Percentiles rank a stretch among this genome's conserved stretches.
These are phyloP conservation scores for Calidris pugnax DNA, from an alignment of 2,113 vertebrate species.

Conservation along the genomic window DNA sequence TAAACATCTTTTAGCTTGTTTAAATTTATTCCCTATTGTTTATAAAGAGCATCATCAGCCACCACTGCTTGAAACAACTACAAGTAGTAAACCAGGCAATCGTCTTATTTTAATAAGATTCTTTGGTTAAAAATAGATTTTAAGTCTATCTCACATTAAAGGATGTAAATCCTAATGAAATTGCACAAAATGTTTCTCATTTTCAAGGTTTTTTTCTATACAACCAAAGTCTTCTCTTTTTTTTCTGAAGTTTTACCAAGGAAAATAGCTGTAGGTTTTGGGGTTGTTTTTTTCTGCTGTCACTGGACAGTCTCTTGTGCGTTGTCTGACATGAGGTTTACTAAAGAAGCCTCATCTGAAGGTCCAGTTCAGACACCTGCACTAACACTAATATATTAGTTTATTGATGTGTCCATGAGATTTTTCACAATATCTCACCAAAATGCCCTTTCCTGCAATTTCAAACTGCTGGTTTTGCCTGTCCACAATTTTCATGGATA, in stretches of 20 bases:
- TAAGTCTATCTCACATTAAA: constrained; percentile 65
- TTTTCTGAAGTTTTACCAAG: not conserved
- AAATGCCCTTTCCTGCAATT: not conserved
- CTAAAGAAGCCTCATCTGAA: not conserved
- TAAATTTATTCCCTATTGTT: constrained; percentile 75
- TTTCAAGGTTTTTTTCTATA: constrained; percentile 41
- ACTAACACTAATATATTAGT: not conserved
- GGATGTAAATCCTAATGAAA: constrained; percentile 73
- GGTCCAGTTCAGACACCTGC: not conserved
- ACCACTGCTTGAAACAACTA: constrained; percentile 70
- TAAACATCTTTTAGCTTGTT: constrained; percentile 75
- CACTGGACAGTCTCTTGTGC: not conserved
- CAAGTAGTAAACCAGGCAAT: constrained; percentile 68
- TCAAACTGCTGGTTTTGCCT: not conserved
- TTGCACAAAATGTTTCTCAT: constrained; percentile 51
- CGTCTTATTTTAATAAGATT: constrained; percentile 76
- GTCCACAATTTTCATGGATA: not conserved
- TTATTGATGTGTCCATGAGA: not conserved
- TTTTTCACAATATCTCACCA: not conserved
- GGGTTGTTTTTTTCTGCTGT: not conserved
- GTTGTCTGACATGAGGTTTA: constrained; percentile 26
- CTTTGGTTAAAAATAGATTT: constrained; percentile 73
- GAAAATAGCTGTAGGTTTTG: not conserved
- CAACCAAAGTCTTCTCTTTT: not conserved
- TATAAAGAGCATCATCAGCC: constrained; percentile 70